Evolutionary conservation across 2,113 vertebrate genomes (phyloP), one percentile per base, ranked within the genome.

Genomic region (Xenopus borealis): DNA sequence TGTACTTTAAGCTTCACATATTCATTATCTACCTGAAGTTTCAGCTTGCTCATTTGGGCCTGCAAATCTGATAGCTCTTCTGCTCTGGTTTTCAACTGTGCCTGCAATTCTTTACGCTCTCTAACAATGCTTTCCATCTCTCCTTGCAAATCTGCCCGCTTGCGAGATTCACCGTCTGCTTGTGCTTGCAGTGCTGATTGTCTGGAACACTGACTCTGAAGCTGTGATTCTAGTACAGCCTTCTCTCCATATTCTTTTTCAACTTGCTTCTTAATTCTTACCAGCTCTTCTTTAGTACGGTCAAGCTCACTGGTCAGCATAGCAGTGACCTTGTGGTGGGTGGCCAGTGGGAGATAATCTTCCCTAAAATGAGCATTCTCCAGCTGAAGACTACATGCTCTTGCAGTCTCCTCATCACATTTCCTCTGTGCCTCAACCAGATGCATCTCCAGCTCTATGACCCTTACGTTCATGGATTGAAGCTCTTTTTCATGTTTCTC

Each of bases 161-260:
- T 4, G 89, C 30, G 83, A 81, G 95, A 81, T 79, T 92, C 81
- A 11, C 78, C 85, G 58, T 89, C 92, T 76, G 97, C 84, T 78
- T 80, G 81, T 7, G 83, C 86, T 57, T 64, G 67, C 18, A 70
- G 61, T 9, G 13, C 23, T 30, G 66, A 23, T 14, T 18, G 59
- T 92, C 95, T 86, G 90, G 91, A 19, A 94, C 92, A 53, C 82
- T 94, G n/a, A 90, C 82, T 73, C 86, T 92, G 78, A 81, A 59
- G 67, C 92, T 71, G 71, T 94, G 92, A 8, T 86, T 86, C 46
- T 82, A 70, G 12, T 4, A 11, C 52, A 46, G 58, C 88, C 50
- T 44, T 19, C 92, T 96, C 86, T 91, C 92, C 27, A 93, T 91
- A 52, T 82, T 94, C 27, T 91, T 81, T 75, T 85, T 92, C 79